These are phyloP conservation scores for Labeo calbasu DNA, from an alignment of 2,797 vertebrate genomes.

Conservation along the genomic window DNA sequence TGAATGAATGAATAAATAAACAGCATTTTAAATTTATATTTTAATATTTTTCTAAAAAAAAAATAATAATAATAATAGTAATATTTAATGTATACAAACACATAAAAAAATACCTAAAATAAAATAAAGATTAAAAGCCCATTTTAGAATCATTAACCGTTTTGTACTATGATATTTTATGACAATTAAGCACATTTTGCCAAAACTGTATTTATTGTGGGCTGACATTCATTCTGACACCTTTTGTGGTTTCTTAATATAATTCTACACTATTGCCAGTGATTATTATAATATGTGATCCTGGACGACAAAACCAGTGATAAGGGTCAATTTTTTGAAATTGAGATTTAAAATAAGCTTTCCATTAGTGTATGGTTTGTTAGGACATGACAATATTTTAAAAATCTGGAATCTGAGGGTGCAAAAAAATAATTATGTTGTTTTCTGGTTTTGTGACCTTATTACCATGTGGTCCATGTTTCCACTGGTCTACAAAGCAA, in stretches of 20 bases:
- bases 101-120: background rate
- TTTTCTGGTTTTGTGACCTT: background rate
- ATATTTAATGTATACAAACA: background rate
- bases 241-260: background rate
- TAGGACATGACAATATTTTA: too few relatives aligned
- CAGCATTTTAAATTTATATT: background rate
- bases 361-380: too few relatives aligned
- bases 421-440: background rate
- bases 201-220: background rate
- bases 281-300: background rate
- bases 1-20: background rate
- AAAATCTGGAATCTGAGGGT: too few relatives aligned
- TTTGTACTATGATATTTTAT: background rate
- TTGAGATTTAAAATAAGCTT: too few relatives aligned
- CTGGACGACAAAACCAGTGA: too few relatives aligned
- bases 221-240: too few relatives aligned
- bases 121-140: background rate
- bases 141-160: background rate
- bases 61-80: background rate
- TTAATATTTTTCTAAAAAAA: background rate
- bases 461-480: background rate
- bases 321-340: too few relatives aligned
- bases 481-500: constrained; percentile 7
- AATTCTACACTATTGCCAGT: background rate
- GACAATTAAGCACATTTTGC: background rate